Percentiles rank a stretch among this genome's conserved stretches.
These are phyloP conservation scores for Sorex araneus DNA, from an alignment of 2,113 vertebrate species.

Conservation along the genomic window DNA sequence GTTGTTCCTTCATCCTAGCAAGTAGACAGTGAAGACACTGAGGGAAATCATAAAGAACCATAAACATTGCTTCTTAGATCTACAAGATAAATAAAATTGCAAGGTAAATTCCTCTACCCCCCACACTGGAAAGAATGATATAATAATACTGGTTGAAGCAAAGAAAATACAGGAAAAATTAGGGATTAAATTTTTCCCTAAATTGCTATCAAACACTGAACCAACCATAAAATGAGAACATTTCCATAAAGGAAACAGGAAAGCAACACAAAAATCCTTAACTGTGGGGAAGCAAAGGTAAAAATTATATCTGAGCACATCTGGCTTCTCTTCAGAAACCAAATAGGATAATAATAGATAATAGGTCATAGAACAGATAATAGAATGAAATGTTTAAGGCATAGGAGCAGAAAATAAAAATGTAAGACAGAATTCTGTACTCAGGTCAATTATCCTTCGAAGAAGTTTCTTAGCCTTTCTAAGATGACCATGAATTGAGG, in stretches of 20 bases:
- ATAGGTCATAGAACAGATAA: too few species aligned
- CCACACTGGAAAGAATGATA: neutral
- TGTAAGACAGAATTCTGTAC: neutral
- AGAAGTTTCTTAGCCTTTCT: too few species aligned
- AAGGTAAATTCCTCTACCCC: neutral
- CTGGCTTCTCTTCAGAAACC: too few species aligned
- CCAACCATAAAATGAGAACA: neutral
- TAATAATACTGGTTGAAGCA: neutral
- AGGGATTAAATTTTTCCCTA: neutral
- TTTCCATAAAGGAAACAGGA: neutral
- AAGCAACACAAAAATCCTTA: neutral
- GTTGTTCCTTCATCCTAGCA: neutral
- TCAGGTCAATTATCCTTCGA: neutral
- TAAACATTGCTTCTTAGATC: neutral
- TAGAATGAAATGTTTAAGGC: neutral
- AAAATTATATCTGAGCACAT: too few species aligned
- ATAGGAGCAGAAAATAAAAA: neutral
- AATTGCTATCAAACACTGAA: too few species aligned
- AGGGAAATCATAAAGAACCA: neutral
- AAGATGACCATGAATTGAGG: neutral
- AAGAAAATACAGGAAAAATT: neutral
- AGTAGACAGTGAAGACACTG: neutral
- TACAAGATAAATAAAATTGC: neutral
- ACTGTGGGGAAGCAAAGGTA: too few species aligned
- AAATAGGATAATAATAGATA: too few species aligned